Evolutionary conservation across 2,888 invertebrate genomes (phyloP).

Genomic region (Luperina nickerlii): DNA sequence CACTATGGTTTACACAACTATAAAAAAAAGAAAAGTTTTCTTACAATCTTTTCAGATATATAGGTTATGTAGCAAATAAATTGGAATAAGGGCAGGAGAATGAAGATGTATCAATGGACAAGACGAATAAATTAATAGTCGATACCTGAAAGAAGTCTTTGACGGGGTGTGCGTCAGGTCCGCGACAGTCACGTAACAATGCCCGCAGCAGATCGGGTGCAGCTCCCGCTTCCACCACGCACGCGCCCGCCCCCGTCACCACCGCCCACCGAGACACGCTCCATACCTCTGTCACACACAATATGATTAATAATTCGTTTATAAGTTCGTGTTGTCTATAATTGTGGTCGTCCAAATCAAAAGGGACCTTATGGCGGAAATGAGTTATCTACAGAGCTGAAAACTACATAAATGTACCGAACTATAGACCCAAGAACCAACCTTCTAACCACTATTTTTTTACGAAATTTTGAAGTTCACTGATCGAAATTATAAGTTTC

Average conservation of each 20-base stretch:
- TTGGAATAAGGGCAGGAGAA: too few relatives aligned
- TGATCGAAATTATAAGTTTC: too few relatives aligned
- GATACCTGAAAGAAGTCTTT: slow-evolving; percentile 95
- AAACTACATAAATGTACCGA: too few relatives aligned
- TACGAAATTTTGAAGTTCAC: too few relatives aligned
- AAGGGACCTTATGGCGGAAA: too few relatives aligned
- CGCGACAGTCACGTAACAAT: slow-evolving; percentile 94
- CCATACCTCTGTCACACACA: slow-evolving; percentile 78
- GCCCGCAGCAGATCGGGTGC: slow-evolving; percentile 97
- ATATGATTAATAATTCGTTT: not conserved
- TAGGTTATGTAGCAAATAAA: not conserved
- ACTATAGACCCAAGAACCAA: too few relatives aligned
- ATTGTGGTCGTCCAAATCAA: too few relatives aligned
- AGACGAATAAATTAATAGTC: not conserved
- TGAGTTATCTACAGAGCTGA: too few relatives aligned
- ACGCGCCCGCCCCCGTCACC: slow-evolving; percentile 96
- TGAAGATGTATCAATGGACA: too few relatives aligned
- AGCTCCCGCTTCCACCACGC: slow-evolving; percentile 95
- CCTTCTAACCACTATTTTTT: too few relatives aligned
- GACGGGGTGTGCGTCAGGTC: slow-evolving; percentile 96
- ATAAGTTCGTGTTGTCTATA: not conserved
- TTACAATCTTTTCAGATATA: not conserved
- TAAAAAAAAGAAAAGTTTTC: not conserved
- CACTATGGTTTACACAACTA: not conserved
- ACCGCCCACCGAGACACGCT: slow-evolving; percentile 92